Base-by-base conservation (phyloP, 1,140 invertebrate genomes). In the Rhynchophorus ferrugineus region DNA sequence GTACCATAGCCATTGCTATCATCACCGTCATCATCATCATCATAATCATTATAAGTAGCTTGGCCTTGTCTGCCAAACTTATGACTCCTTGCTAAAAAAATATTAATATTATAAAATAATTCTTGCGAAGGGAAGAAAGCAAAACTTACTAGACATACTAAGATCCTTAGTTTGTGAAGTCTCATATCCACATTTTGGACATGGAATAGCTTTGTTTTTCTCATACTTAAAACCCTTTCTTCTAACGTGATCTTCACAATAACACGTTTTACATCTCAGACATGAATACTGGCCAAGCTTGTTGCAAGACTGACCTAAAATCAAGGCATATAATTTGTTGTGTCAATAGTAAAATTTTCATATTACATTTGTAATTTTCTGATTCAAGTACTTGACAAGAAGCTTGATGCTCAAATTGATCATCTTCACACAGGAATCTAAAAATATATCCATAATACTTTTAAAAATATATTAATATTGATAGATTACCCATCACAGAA, bases 351-450 rank as follows among this genome's bases (percentile, higher is more conserved):
- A 29, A 29, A 6, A 37, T n/a, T 13, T 43, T 38, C 9, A 42
- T 59, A 75, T 80, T 76, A 90, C 93, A 97, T 77, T 97, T 97
- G 64, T 86, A 94, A 64, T 79, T 92, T 69, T 89, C 93, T 2
- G 90, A 85, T 65, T 97, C 93, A 1, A 98, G 70, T 38, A 94
- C 86, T 76, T 95, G 93, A 69, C 94, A 98, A 1, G 89, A 95
- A 6, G 94, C 94, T 75, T 98, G 94, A 74, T 98, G 94, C 69
- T 98, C 94, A 78, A 98, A 97, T 72, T 98, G 94, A 73, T 98
- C 94, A 74, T 98, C 94, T 74, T 98, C 94, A 73, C 94, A 98
- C 0, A 98, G 76, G 67, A 87, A 94, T 7, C 49, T 52, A 33
- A 21, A 38, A 38, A 16, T 8, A 9, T 9, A 38, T 14, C 9